Conservation (phyloP, 2,797 vertebrate species). For the Manis javanica region DNA sequence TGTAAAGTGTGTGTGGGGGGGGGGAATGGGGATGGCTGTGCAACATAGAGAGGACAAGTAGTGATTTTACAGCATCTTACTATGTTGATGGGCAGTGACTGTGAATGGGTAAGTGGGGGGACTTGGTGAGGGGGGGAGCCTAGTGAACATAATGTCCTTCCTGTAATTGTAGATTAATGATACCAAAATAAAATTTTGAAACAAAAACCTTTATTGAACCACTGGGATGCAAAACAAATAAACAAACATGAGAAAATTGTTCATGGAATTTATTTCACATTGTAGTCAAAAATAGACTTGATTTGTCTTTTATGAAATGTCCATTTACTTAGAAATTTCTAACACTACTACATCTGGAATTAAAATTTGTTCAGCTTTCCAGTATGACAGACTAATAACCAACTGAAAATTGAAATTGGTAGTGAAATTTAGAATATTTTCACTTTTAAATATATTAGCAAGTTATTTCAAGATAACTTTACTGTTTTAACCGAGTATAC, state of each 20-base stretch:
- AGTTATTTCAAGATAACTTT: slow-evolving; percentile 44
- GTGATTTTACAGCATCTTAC: too few species aligned
- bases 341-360: neutral
- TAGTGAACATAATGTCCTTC: too few species aligned
- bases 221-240: slow-evolving; percentile 4
- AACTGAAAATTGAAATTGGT: slow-evolving; percentile 28
- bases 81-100: too few species aligned
- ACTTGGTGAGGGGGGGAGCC: too few species aligned
- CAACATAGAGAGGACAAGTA: too few species aligned
- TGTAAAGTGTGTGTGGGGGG: too few species aligned
- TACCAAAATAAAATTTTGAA: too few species aligned
- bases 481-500: slow-evolving; percentile 47
- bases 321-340: slow-evolving; percentile 30
- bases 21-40: too few species aligned
- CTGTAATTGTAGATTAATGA: too few species aligned
- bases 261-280: slow-evolving; percentile 8
- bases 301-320: slow-evolving; percentile 44
- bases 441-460: slow-evolving; percentile 3
- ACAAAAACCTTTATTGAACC: slow-evolving; percentile 47
- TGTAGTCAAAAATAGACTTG: slow-evolving; percentile 36
- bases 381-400: slow-evolving; percentile 24
- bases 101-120: too few species aligned
- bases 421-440: slow-evolving; percentile 37
- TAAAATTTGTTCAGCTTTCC: slow-evolving; percentile 17
- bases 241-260: neutral